These are phyloP conservation scores for Agelaius phoeniceus DNA, from an alignment of 2,113 vertebrate genomes.

Conservation along the genomic window DNA sequence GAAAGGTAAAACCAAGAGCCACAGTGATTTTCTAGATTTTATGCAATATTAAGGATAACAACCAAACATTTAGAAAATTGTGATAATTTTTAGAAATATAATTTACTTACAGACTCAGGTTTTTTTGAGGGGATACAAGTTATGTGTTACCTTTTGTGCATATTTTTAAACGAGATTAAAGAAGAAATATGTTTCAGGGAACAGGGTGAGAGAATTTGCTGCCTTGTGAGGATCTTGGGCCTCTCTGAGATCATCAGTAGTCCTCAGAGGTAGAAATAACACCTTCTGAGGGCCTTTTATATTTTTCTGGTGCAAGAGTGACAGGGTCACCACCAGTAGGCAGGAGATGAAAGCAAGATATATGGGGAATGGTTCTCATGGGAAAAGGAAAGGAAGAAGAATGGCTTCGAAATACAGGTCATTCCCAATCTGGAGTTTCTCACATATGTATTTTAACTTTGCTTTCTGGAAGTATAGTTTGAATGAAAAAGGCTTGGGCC, in stretches of 20 bases:
- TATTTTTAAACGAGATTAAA: background rate
- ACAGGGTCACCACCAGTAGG: background rate
- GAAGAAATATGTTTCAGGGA: background rate
- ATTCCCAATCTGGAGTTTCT: background rate
- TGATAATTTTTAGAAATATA: background rate
- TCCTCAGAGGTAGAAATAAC: background rate
- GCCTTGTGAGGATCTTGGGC: background rate
- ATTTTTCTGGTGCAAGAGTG: background rate
- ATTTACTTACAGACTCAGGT: background rate
- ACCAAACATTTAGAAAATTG: rapidly evolving
- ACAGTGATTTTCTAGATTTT: background rate
- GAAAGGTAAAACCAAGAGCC: background rate
- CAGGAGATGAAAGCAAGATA: background rate
- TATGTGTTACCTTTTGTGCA: rapidly evolving
- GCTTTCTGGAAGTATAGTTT: background rate
- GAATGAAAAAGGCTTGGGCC: background rate
- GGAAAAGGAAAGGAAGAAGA: background rate
- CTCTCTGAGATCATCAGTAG: background rate
- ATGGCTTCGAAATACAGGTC: background rate
- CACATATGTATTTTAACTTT: background rate
- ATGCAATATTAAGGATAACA: background rate
- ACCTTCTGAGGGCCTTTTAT: background rate
- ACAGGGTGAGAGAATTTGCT: background rate
- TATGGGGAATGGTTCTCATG: background rate
- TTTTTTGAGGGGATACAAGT: background rate